These are phyloP conservation scores for Himalopsyche kuldschensis DNA, from an alignment of 2,888 invertebrate species.

Conservation along the genomic window DNA sequence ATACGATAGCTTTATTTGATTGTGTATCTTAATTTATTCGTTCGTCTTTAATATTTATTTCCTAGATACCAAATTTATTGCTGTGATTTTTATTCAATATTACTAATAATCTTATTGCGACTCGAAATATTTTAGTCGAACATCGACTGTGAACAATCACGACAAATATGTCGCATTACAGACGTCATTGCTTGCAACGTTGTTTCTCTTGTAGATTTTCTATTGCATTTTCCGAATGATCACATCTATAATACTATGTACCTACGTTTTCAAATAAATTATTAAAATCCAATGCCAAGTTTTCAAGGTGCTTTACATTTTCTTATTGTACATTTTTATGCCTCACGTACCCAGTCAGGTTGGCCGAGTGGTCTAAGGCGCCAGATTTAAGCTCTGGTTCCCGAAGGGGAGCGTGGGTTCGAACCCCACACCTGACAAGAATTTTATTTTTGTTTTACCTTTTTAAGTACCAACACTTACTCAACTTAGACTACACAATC, in stretches of 20 bases:
- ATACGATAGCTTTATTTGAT: too few species aligned
- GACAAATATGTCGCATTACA: too few species aligned
- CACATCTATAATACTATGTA: too few species aligned
- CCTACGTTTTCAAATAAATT: background rate
- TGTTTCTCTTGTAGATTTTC: background rate
- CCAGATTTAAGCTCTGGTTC: conserved; percentile 84
- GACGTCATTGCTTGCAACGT: background rate
- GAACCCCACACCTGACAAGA: conserved; percentile 76
- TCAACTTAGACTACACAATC: too few species aligned
- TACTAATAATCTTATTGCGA: too few species aligned
- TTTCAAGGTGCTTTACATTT: background rate
- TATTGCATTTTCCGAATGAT: background rate
- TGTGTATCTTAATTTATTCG: too few species aligned
- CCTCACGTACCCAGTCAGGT: conserved; percentile 57
- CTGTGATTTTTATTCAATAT: too few species aligned
- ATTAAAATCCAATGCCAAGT: background rate
- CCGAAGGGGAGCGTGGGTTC: conserved; percentile 81
- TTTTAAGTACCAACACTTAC: background rate
- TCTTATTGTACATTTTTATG: background rate
- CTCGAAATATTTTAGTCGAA: too few species aligned
- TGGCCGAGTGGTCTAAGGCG: conserved; percentile 84
- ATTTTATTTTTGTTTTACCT: background rate
- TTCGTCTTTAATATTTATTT: too few species aligned
- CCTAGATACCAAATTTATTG: background rate
- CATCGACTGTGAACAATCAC: too few species aligned